Percentiles rank a stretch among this genome's conserved stretches.
phyloP scores from a whole-genome alignment of 1,140 invertebrate species.

The Drosophila kohkoa region DNA sequence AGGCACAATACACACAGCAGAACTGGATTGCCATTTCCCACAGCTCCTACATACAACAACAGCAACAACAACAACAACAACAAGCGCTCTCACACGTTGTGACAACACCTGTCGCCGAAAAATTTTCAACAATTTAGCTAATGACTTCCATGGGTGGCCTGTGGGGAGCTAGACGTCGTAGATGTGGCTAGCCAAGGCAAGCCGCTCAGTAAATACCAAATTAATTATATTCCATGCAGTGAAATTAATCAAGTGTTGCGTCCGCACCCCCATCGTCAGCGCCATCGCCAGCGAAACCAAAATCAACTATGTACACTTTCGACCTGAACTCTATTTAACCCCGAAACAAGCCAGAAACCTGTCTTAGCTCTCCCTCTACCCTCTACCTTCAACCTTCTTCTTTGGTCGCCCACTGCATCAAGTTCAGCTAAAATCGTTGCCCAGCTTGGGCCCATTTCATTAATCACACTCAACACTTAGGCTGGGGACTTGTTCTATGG shows the following conservation, averaged over 20 bases:
- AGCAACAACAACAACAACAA: too few species aligned
- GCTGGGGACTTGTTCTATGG: conserved; percentile 44
- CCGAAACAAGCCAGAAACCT: conserved; percentile 60
- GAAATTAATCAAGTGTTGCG: conserved; percentile 78
- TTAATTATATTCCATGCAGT: conserved; percentile 80
- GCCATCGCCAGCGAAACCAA: conserved; percentile 47
- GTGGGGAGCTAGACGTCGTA: background rate
- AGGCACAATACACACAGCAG: background rate
- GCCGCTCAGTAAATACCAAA: conserved; percentile 66
- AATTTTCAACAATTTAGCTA: conserved; percentile 78
- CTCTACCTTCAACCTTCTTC: background rate
- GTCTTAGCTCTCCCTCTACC: background rate
- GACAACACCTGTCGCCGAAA: conserved; percentile 76
- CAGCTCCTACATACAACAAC: too few species aligned
- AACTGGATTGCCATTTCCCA: background rate
- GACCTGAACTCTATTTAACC: conserved; percentile 79
- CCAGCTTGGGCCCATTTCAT: conserved; percentile 73
- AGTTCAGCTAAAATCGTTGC: conserved; percentile 26
- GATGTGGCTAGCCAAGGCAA: background rate
- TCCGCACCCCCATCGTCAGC: background rate
- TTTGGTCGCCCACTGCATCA: conserved; percentile 21
- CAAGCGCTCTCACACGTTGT: conserved; percentile 33
- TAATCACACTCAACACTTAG: conserved; percentile 80
- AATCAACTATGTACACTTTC: conserved; percentile 65
- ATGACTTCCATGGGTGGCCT: conserved; percentile 55